phyloP scores from a whole-genome alignment of 2,888 invertebrate genomes.

The Xanthostigma xanthostigma region DNA sequence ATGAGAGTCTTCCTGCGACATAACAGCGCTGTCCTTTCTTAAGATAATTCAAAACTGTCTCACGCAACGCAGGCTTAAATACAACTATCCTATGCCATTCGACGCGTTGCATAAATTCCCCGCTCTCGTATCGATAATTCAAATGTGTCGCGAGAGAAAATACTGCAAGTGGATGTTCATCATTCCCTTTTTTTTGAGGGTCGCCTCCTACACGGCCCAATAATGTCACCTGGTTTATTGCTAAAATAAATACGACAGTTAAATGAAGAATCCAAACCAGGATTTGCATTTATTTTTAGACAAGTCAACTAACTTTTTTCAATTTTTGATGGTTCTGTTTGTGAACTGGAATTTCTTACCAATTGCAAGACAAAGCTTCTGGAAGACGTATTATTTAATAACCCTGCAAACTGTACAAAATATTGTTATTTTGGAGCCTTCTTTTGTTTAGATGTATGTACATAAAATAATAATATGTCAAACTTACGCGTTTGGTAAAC shows the following conservation, averaged over 20 bases:
- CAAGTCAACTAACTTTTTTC: constrained; percentile 23
- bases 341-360: not conserved
- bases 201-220: constrained; percentile 80
- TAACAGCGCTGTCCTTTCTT: constrained; percentile 77
- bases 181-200: constrained; percentile 69
- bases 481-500: no score
- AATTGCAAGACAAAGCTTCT: no score
- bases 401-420: no score
- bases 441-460: no score
- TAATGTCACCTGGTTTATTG: constrained; percentile 70
- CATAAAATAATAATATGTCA: no score
- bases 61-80: constrained; percentile 70
- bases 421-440: no score
- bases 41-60: constrained; percentile 60
- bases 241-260: constrained; percentile 28
- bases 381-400: no score
- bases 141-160: constrained; percentile 84
- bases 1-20: constrained; percentile 67
- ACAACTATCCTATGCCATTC: constrained; percentile 86
- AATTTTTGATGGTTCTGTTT: constrained; percentile 22
- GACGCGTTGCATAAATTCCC: constrained; percentile 69
- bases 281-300: not conserved
- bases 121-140: constrained; percentile 66
- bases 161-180: constrained; percentile 70
- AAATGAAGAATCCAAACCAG: not conserved